Evolutionary conservation across 1,140 invertebrate species (phyloP), one percentile per base, ranked within the genome.

Genomic region (Eubasilissa regina): DNA sequence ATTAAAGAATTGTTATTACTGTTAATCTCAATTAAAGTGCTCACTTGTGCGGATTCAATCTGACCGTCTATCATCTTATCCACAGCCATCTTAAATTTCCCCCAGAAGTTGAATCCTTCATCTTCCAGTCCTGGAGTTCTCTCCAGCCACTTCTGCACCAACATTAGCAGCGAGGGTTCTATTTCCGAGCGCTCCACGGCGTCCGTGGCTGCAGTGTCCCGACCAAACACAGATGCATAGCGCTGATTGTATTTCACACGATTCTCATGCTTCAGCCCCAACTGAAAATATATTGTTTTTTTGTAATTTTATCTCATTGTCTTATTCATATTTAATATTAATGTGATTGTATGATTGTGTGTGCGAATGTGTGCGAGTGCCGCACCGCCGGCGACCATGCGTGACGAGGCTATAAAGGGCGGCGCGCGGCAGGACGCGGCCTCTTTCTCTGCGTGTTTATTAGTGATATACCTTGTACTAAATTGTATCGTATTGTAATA

Each of bases 211-310:
- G 92, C 89, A 6, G 92, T 87, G 83, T 97, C 94, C 47, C 93
- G 91, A 9, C 94, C 94, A 85, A 99, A 99, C 0, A 97, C 97
- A 53, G 93, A 92, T 13, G 92, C 91, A 87, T 99, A 99, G 84
- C 94, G 94, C 85, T 98, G 96, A 86, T 98, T 98, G 87, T 98
- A 99, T 84, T 96, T 95, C 0, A 97, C 94, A 15, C 98, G 92
- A 78, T 96, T 91, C 47, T 97, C 95, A 86, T 95, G 93, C 83
- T 94, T 94, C 0, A 99, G 90, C 15, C 98, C 98, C 19, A 99
- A 87, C 90, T 89, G 84, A 17, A 70, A 72, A 15, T 13, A 44
- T 21, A 58, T 10, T 15, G 11, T 15, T 51, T 1, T n/a, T 51
- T 51, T 12, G 3, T 51, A 13, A 51, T 51, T 51, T 51, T 8